Conservation (phyloP, 2,113 vertebrate species). For the Geothlypis trichas region DNA sequence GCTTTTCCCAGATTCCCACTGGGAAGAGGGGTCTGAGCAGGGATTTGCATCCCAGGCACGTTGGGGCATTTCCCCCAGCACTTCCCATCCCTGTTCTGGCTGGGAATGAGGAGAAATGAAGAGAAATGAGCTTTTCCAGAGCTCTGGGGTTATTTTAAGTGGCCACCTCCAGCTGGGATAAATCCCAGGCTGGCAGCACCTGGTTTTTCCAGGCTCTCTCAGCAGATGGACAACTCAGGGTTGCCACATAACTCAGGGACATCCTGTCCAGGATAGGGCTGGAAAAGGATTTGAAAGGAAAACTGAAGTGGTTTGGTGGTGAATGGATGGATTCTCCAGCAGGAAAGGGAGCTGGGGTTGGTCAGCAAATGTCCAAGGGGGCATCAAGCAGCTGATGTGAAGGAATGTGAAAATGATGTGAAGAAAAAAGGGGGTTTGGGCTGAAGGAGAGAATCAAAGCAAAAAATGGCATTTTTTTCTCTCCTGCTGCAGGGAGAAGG, state of each 20-base stretch:
- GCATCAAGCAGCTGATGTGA: background rate
- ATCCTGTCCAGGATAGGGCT: background rate
- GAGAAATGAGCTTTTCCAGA: background rate
- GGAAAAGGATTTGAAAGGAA: background rate
- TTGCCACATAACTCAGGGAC: background rate
- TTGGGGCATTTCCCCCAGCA: rapidly evolving
- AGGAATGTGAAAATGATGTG: background rate
- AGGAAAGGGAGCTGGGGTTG: background rate
- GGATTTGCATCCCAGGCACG: background rate
- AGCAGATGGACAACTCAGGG: background rate
- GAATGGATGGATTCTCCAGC: background rate
- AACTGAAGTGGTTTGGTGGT: background rate
- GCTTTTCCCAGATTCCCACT: background rate
- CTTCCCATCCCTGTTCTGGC: background rate
- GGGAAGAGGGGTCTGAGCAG: background rate
- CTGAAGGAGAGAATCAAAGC: background rate
- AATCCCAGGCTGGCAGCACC: background rate
- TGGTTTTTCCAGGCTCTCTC: background rate
- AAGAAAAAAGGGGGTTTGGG: background rate
- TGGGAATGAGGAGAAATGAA: background rate
- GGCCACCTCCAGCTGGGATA: background rate
- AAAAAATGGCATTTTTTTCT: background rate
- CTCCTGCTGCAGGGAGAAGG: conserved; percentile 77
- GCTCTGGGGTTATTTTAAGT: background rate
- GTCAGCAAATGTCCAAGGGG: rapidly evolving